Conservation (phyloP, 2,113 vertebrate genomes). For the Nematolebias whitei region DNA sequence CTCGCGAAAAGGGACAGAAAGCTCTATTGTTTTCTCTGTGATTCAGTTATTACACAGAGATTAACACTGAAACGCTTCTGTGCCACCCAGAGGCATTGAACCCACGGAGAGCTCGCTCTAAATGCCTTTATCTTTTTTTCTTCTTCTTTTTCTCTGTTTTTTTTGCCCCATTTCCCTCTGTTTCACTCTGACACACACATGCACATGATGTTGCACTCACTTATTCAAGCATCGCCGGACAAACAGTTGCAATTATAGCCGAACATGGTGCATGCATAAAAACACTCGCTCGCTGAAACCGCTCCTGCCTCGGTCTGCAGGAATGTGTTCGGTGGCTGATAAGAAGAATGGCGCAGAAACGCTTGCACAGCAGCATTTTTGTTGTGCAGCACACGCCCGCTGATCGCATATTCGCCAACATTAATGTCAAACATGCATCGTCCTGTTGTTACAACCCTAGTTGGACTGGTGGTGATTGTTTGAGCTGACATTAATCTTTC, state of each 20-base stretch:
- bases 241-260: constrained; percentile 49
- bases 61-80: constrained; percentile 65
- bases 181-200: constrained; percentile 46
- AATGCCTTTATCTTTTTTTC: constrained; percentile 42
- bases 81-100: constrained; percentile 66
- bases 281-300: neutral
- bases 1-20: constrained; percentile 59
- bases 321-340: constrained; percentile 65
- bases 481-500: neutral
- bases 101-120: constrained; percentile 47
- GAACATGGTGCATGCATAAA: neutral
- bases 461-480: neutral
- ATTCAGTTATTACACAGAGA: constrained; percentile 75
- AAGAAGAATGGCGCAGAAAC: constrained; percentile 61
- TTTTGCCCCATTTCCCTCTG: constrained; percentile 26
- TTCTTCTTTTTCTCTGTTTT: constrained; percentile 8
- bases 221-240: constrained; percentile 49
- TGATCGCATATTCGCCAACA: constrained; percentile 9
- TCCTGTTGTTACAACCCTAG: constrained; percentile 2
- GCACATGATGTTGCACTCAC: constrained; percentile 27
- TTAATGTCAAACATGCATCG: constrained; percentile 11
- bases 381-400: constrained; percentile 11
- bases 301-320: constrained; percentile 29
- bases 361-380: constrained; percentile 39
- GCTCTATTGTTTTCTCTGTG: constrained; percentile 67